These are phyloP conservation scores for Parambassis ranga DNA, from an alignment of 2,797 vertebrate genomes.

Conservation along the genomic window DNA sequence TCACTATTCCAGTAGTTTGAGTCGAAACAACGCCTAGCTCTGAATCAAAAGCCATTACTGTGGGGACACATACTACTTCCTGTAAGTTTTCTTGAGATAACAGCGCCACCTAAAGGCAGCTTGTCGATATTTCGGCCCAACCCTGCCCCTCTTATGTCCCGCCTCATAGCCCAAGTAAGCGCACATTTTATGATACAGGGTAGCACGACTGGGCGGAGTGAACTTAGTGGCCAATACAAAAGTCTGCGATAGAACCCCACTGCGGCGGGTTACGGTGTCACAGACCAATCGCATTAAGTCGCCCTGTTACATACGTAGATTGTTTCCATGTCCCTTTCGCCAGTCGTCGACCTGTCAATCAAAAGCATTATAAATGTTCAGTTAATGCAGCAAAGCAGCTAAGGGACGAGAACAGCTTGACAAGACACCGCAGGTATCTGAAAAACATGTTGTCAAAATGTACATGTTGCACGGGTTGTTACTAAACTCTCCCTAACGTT, in stretches of 20 bases:
- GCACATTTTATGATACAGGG: fast-evolving
- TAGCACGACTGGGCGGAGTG: conserved; percentile 26
- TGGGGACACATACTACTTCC: neutral
- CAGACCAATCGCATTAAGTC: neutral
- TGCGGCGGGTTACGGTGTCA: neutral
- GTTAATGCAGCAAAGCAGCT: conserved; percentile 75
- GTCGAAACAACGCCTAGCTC: conserved; percentile 6
- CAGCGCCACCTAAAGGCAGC: conserved; percentile 17
- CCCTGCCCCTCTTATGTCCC: conserved; percentile 60
- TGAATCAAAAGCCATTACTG: conserved; percentile 29
- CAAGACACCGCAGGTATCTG: conserved; percentile 71
- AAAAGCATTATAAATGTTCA: conserved; percentile 69
- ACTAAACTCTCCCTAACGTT: neutral
- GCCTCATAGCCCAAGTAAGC: conserved; percentile 19
- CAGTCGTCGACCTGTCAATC: conserved; percentile 71
- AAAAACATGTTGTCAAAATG: neutral
- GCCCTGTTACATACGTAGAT: conserved; percentile 40
- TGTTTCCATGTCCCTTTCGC: conserved; percentile 62
- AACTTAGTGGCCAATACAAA: too few species aligned
- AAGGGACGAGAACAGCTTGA: conserved; percentile 69
- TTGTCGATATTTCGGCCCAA: neutral
- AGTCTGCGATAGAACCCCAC: neutral
- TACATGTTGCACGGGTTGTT: neutral
- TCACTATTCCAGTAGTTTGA: conserved; percentile 79
- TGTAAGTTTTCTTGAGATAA: neutral